phyloP scores from a whole-genome alignment of 2,888 invertebrate species.

The Caenorhabditis virilis region DNA sequence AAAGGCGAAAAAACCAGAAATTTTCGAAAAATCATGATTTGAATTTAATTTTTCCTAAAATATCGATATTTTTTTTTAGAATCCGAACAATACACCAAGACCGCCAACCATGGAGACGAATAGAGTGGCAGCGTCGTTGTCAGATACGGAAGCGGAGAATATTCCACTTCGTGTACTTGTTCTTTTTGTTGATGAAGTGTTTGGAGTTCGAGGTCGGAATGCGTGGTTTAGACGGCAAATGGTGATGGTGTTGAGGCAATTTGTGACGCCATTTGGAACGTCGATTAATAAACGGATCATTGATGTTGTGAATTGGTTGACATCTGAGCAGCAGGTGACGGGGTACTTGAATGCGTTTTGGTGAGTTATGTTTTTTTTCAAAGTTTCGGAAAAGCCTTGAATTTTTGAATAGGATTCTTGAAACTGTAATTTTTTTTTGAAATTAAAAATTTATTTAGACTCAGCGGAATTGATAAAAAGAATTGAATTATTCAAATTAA shows the following conservation, averaged over 20 bases:
- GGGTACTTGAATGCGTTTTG: constrained; percentile 84
- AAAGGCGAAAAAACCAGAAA: not conserved
- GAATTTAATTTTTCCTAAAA: not conserved
- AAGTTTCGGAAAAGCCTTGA: no score
- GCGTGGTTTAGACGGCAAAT: constrained; percentile 82
- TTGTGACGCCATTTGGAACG: constrained; percentile 82
- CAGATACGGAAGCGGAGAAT: constrained; percentile 73
- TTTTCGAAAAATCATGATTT: constrained; percentile 1
- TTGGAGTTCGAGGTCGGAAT: constrained; percentile 81
- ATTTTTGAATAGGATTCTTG: no score
- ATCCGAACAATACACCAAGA: constrained; percentile 20
- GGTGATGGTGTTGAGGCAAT: constrained; percentile 78
- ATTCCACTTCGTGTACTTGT: constrained; percentile 82
- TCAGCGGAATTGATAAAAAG: no score
- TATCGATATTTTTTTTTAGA: constrained; percentile 18
- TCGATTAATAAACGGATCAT: constrained; percentile 84
- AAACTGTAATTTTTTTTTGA: constrained; percentile 6
- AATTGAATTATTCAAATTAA: no score
- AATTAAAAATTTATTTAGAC: no score
- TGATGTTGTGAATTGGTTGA: constrained; percentile 84
- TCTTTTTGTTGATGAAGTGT: constrained; percentile 82
- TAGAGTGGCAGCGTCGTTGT: constrained; percentile 54
- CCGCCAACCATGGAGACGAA: constrained; percentile 44
- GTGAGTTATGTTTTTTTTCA: constrained; percentile 71
- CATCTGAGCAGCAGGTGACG: constrained; percentile 85